A percentile compares a stretch with the other conserved stretches of the same genome.
These are phyloP conservation scores for Myrmecobius fasciatus DNA, from an alignment of 2,113 vertebrate species.

Conservation along the genomic window DNA sequence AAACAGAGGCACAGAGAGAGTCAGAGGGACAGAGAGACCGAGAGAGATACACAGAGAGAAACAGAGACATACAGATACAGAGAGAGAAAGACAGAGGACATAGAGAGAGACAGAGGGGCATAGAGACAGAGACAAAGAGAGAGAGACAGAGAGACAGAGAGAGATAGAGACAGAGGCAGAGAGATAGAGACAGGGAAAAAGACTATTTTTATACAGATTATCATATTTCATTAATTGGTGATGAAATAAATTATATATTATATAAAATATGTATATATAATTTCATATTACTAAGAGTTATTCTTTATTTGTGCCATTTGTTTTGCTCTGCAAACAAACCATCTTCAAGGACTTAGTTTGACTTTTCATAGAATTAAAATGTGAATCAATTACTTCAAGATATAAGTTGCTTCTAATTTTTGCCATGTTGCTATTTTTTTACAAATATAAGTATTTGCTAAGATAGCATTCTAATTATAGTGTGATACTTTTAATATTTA, in stretches of 20 bases:
- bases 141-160: too few relatives aligned
- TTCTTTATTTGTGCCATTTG: slow-evolving; percentile 15
- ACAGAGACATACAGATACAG: too few relatives aligned
- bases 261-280: background rate
- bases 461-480: background rate
- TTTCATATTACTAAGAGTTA: background rate
- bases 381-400: background rate
- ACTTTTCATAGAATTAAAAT: slow-evolving; percentile 35
- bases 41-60: too few relatives aligned
- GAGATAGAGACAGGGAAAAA: background rate
- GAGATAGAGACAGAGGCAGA: too few relatives aligned
- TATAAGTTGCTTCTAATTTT: background rate
- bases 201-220: background rate
- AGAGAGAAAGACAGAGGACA: too few relatives aligned
- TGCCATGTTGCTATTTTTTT: background rate
- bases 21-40: too few relatives aligned
- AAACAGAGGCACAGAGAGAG: too few relatives aligned
- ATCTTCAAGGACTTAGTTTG: slow-evolving; percentile 14
- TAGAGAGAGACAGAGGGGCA: too few relatives aligned
- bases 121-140: background rate
- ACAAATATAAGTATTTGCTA: background rate
- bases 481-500: background rate
- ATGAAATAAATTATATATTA: background rate
- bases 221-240: background rate
- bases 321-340: slow-evolving; percentile 43